phyloP scores from a whole-genome alignment of 2,113 vertebrate species.

The Myodes glareolus region DNA sequence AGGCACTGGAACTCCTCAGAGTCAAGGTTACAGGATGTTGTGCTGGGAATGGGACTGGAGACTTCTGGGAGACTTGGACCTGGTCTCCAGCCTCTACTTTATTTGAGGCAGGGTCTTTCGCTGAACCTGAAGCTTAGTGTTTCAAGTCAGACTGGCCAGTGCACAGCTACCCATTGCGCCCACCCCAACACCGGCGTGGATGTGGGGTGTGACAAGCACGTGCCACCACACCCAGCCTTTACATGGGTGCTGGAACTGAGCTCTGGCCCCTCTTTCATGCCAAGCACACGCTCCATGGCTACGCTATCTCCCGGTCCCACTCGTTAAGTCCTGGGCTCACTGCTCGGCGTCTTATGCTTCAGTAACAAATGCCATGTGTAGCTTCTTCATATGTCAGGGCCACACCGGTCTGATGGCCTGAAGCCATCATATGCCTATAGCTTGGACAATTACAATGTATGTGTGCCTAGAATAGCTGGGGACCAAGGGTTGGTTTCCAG shows the following conservation, averaged over 20 bases:
- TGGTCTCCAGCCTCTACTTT: neutral
- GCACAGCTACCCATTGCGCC: no score
- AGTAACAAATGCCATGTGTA: accelerated
- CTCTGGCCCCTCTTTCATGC: neutral
- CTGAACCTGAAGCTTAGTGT: neutral
- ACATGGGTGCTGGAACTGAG: neutral
- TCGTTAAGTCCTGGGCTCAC: accelerated
- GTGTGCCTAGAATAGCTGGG: neutral
- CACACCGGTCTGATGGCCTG: neutral
- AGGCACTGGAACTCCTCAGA: neutral
- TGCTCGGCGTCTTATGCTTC: accelerated
- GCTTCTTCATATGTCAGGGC: neutral
- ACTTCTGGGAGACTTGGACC: neutral
- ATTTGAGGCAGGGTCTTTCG: neutral
- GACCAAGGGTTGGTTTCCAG: neutral
- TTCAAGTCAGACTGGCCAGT: neutral
- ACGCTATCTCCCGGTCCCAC: neutral
- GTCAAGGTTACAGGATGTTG: neutral
- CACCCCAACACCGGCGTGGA: neutral
- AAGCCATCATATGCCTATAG: accelerated
- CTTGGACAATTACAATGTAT: no score
- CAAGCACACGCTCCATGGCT: neutral
- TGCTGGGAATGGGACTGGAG: neutral
- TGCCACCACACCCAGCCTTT: no score
- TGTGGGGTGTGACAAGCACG: neutral